phyloP scores from a whole-genome alignment of 2,888 invertebrate genomes.

The Epinotia demarniana region DNA sequence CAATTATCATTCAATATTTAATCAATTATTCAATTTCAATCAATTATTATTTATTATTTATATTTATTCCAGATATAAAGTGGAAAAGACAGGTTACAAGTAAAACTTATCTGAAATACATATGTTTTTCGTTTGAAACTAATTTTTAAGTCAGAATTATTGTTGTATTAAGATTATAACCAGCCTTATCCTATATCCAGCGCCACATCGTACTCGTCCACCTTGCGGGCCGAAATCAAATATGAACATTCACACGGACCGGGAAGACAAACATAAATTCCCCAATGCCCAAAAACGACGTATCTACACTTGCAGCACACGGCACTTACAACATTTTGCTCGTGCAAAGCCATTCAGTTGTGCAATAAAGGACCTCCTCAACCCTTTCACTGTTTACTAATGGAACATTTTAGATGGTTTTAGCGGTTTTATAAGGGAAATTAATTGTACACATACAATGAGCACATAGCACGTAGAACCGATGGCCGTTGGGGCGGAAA shows the following conservation, averaged over 20 bases:
- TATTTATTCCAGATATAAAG: too few relatives aligned
- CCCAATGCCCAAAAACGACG: neutral
- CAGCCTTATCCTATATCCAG: slow-evolving; percentile 39
- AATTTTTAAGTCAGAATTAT: too few relatives aligned
- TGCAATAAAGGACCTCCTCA: slow-evolving; percentile 65
- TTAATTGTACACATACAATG: slow-evolving; percentile 5
- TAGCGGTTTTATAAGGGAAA: slow-evolving; percentile 18
- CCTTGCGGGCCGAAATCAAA: slow-evolving; percentile 56
- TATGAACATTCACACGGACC: slow-evolving; percentile 69
- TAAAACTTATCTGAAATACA: too few relatives aligned
- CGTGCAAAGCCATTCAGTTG: slow-evolving; percentile 54
- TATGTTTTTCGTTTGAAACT: too few relatives aligned
- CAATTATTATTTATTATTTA: too few relatives aligned
- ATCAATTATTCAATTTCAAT: too few relatives aligned
- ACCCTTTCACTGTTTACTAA: slow-evolving; percentile 48
- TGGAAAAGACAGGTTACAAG: too few relatives aligned
- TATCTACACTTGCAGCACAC: neutral
- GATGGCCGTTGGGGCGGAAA: too few relatives aligned
- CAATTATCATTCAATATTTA: too few relatives aligned
- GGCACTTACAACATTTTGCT: slow-evolving; percentile 1
- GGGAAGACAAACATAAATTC: slow-evolving; percentile 71
- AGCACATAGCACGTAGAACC: too few relatives aligned
- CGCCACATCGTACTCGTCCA: slow-evolving; percentile 41
- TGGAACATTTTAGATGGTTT: slow-evolving; percentile 36
- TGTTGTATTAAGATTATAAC: neutral